phyloP scores from a whole-genome alignment of 1,140 invertebrate species.

The Drosophila azteca region DNA sequence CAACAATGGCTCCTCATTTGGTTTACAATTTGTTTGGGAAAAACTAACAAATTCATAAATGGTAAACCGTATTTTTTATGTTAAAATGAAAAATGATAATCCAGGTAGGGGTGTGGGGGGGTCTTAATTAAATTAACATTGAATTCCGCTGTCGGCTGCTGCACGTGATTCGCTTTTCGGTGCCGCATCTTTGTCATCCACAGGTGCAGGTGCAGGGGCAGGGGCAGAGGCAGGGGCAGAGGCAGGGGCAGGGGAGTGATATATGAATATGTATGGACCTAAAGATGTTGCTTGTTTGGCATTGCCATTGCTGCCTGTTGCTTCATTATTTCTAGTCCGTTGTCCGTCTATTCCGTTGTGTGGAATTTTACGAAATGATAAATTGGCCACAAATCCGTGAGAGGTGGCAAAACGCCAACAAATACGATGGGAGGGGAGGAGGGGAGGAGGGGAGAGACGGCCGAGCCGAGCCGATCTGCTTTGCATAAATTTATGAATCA shows the following conservation, averaged over 20 bases:
- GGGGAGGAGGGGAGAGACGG: constrained; percentile 21
- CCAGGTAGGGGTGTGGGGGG: constrained; percentile 14
- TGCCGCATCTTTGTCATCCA: background rate
- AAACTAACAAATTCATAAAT: constrained; percentile 49
- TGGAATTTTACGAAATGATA: constrained; percentile 78
- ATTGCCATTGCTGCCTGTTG: constrained; percentile 40
- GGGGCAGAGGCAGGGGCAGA: too few relatives aligned
- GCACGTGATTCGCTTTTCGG: constrained; percentile 69
- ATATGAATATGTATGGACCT: constrained; percentile 56
- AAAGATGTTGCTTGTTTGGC: constrained; percentile 39
- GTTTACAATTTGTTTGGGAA: constrained; percentile 39
- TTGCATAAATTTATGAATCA: constrained; percentile 77
- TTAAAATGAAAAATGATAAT: constrained; percentile 59
- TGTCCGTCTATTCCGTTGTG: constrained; percentile 36
- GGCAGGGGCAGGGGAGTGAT: too few relatives aligned
- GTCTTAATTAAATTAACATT: constrained; percentile 72
- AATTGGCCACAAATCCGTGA: constrained; percentile 72
- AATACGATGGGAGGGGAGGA: background rate
- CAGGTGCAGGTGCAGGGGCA: too few relatives aligned
- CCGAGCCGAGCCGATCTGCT: constrained; percentile 42
- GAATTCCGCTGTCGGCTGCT: constrained; percentile 40
- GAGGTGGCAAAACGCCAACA: constrained; percentile 77
- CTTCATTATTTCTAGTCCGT: constrained; percentile 51
- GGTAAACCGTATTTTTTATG: constrained; percentile 57
- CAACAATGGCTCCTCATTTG: constrained; percentile 73